Evolutionary conservation across 2,113 vertebrate genomes (phyloP).

Genomic region (Chamaetylas fuelleborni): DNA sequence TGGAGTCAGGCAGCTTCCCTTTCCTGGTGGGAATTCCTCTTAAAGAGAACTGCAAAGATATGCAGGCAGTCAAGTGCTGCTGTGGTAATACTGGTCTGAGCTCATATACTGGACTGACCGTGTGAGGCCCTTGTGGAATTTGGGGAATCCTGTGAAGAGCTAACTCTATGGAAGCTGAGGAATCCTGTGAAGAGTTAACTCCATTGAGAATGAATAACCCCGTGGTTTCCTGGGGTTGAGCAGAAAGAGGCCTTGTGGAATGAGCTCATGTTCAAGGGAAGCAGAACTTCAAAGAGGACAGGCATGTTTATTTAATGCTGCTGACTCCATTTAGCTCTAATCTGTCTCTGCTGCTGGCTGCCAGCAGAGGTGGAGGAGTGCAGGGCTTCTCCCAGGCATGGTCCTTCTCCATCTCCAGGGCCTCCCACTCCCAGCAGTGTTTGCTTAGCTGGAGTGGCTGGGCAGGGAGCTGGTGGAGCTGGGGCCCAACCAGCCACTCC

Average conservation of each 20-base stretch:
- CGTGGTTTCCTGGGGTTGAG: background rate
- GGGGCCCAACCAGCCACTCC: background rate
- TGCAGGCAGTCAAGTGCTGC: background rate
- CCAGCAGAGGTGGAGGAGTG: background rate
- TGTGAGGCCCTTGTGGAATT: background rate
- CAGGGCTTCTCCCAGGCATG: background rate
- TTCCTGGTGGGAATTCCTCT: background rate
- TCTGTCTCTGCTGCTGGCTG: slow-evolving; percentile 2
- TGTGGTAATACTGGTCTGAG: background rate
- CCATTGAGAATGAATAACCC: background rate
- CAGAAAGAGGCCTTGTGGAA: background rate
- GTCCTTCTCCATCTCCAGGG: background rate
- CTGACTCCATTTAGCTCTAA: background rate
- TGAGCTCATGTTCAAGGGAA: slow-evolving; percentile 32
- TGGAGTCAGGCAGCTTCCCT: background rate
- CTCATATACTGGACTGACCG: rapidly evolving
- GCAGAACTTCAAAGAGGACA: slow-evolving; percentile 34
- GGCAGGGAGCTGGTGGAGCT: background rate
- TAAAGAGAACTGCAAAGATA: background rate
- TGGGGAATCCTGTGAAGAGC: background rate
- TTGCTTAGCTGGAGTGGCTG: background rate
- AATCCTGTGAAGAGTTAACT: slow-evolving; percentile 26
- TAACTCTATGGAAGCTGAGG: background rate
- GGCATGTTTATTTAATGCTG: slow-evolving; percentile 29
- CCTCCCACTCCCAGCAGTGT: background rate